Evolutionary conservation across 2,113 vertebrate species (phyloP).

Genomic region (Myrmecophaga tridactyla): DNA sequence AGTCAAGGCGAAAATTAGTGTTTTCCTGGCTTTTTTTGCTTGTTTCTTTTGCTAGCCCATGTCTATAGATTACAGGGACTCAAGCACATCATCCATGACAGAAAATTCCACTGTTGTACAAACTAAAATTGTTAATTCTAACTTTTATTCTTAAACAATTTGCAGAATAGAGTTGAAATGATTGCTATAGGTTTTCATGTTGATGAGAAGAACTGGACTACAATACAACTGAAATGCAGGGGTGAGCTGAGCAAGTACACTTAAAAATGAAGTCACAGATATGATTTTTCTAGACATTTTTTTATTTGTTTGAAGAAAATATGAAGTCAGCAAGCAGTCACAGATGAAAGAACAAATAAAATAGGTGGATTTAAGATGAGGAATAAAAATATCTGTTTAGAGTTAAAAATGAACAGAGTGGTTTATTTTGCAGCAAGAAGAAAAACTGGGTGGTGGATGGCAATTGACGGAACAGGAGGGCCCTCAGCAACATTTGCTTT

Average conservation of each 20-base stretch:
- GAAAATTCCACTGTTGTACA: conserved; percentile 93
- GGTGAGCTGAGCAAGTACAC: conserved; percentile 83
- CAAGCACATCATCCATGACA: conserved; percentile 88
- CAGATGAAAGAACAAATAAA: conserved; percentile 85
- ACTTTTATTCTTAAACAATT: conserved; percentile 91
- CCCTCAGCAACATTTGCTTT: no score
- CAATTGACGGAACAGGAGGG: no score
- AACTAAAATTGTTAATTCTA: conserved; percentile 93
- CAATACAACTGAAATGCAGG: conserved; percentile 88
- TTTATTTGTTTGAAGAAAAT: no score
- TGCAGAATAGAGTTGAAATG: conserved; percentile 81
- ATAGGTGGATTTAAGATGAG: conserved; percentile 84
- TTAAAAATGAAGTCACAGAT: conserved; percentile 90
- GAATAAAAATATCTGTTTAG: conserved; percentile 80
- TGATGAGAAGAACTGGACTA: conserved; percentile 82
- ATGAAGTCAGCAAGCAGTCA: no score
- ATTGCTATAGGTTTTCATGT: conserved; percentile 83
- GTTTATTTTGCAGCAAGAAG: conserved; percentile 90
- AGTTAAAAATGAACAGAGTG: conserved; percentile 89
- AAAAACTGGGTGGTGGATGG: no score
- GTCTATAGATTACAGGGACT: conserved; percentile 85
- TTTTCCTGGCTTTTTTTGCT: conserved; percentile 80
- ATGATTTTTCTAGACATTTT: no score
- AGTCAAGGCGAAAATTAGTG: conserved; percentile 82
- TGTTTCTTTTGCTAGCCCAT: conserved; percentile 86